Evolutionary conservation across 2,888 invertebrate species (phyloP).

Genomic region (Heliconius aoede): DNA sequence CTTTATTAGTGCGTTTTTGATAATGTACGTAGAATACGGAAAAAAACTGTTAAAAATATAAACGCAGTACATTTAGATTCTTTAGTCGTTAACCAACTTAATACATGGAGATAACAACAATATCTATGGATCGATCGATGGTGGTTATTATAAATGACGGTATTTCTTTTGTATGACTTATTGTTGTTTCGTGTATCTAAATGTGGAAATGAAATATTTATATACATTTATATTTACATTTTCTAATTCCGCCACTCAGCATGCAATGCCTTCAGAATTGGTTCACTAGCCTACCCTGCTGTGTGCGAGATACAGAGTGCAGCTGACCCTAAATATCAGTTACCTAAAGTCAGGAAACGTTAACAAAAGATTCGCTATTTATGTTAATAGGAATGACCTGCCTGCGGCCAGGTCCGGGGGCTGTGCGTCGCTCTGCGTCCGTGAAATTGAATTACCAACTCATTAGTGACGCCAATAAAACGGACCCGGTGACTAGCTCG

Average conservation of each 20-base stretch:
- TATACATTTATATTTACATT: no score
- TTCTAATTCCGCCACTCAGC: no score
- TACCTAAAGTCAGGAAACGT: slow-evolving; percentile 27
- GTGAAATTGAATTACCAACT: slow-evolving; percentile 84
- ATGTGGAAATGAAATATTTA: no score
- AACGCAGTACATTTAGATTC: neutral
- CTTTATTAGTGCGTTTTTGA: slow-evolving; percentile 57
- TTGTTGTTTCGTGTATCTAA: neutral
- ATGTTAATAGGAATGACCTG: slow-evolving; percentile 45
- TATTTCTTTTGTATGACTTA: neutral
- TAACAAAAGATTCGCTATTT: slow-evolving; percentile 37
- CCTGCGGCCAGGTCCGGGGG: slow-evolving; percentile 43
- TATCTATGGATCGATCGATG: neutral
- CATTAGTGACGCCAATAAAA: slow-evolving; percentile 83
- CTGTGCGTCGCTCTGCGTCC: slow-evolving; percentile 64
- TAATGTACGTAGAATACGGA: slow-evolving; percentile 34
- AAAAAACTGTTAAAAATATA: slow-evolving; percentile 9
- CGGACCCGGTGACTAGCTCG: slow-evolving; percentile 53
- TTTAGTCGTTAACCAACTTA: neutral
- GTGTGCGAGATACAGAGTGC: no score
- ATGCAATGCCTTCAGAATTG: no score
- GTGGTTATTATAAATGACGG: neutral
- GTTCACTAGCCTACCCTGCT: no score
- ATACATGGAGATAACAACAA: neutral
- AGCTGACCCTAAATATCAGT: neutral